Conservation (phyloP, 2,113 vertebrate species). For the Lampris megalopsis region DNA sequence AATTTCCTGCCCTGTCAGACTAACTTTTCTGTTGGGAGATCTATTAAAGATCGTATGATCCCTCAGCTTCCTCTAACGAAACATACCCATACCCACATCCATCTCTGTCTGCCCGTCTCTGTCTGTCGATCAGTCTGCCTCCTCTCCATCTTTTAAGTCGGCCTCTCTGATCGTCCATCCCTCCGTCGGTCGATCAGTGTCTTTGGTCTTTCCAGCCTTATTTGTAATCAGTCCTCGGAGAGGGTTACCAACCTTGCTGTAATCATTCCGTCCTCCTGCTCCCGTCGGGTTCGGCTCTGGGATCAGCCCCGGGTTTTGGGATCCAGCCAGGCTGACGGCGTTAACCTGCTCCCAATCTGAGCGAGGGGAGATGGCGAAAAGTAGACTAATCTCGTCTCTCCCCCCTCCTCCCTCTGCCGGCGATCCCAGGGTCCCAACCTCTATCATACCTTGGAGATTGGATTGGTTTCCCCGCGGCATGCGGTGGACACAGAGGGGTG, state of each 20-base stretch:
- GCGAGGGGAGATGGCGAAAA: constrained; percentile 12
- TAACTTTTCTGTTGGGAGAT: neutral
- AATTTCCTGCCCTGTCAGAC: constrained; percentile 22
- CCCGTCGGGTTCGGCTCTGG: constrained; percentile 27
- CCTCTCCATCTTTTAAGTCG: constrained; percentile 3
- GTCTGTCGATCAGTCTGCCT: constrained; percentile 2
- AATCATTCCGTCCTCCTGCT: constrained; percentile 3
- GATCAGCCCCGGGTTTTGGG: constrained; percentile 21
- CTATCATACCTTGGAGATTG: constrained; percentile 61
- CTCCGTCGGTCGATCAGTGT: neutral
- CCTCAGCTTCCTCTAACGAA: constrained; percentile 22
- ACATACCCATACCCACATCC: constrained; percentile 8
- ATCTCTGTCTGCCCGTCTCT: neutral
- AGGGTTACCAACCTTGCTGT: neutral
- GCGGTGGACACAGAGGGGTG: constrained; percentile 33
- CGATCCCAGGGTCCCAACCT: constrained; percentile 61
- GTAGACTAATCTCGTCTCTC: constrained; percentile 52
- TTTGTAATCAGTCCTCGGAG: constrained; percentile 44
- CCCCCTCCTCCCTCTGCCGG: constrained; percentile 26
- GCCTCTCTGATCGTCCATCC: neutral
- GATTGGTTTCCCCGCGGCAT: constrained; percentile 40
- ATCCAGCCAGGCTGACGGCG: constrained; percentile 41
- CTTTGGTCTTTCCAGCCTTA: neutral
- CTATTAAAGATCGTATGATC: constrained; percentile 14
- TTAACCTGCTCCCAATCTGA: constrained; percentile 36